Base-by-base conservation (phyloP, 2,797 vertebrate genomes). In the Cryptoblepharus egeriae region DNA sequence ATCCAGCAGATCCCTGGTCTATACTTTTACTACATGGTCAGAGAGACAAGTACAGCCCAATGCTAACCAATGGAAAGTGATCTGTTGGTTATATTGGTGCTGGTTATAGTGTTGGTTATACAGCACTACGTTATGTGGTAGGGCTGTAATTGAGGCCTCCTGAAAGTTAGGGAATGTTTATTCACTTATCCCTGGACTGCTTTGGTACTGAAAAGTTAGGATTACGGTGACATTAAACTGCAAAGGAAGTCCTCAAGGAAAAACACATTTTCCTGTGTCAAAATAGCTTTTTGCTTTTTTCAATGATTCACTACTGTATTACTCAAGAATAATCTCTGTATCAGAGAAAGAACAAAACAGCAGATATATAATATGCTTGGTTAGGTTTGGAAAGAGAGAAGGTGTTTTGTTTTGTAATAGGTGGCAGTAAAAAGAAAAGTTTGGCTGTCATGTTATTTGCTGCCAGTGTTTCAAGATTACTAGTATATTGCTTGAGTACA, bases 401-500 rank as follows among this genome's bases (percentile, higher is more conserved):
- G 75, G 70, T 57, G 16, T 39, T 80, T 92, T 92, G 79, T 86
- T 77, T 79, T 91, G 32, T 88, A 71, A 73, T 63, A 86, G 30
- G 0, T 42, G 57, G 2, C 75, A 69, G 67, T 75, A 84, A 90
- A 91, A 67, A n/a, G 4, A 88, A 80, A 5, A 37, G 35, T 87
- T 75, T 88, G 63, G 76, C 45, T 79, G 55, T n/a, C 71, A 20
- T 57, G 61, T 86, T 88, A 83, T 76, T 85, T 88, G 42, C 26
- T 52, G 91, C 60, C 68, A 60, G 42, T 5, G 0, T 90, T 91
- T 90, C 79, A 82, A 86, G 69, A 90, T 84, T 85, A 87, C 32
- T 85, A 12, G 26, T 88, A 45, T 82, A 88, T 85, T 90, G 35
- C 82, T 89, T 89, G 78, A 78, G 77, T 91, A 84, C 79, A 88